Conservation (phyloP, 2,888 invertebrate species). For the Lasiommata megera region DNA sequence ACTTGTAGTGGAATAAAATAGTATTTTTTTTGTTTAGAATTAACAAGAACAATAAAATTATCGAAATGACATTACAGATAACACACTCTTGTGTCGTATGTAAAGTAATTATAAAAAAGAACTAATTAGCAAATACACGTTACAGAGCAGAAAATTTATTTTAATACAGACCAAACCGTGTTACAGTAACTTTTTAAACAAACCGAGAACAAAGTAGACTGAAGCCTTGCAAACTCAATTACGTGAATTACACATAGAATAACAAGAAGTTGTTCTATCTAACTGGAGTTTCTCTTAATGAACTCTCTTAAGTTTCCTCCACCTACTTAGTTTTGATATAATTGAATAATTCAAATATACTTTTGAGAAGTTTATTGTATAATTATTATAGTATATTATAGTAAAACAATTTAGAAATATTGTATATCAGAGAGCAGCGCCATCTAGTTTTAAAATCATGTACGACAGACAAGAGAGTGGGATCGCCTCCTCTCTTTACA, state of each 20-base stretch:
- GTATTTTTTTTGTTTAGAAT: no score
- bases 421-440: no score
- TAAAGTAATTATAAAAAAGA: not conserved
- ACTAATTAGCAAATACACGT: not conserved
- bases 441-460: no score
- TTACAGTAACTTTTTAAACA: slow-evolving; percentile 7
- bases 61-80: no score
- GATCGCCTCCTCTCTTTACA: no score
- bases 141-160: not conserved
- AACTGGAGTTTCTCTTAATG: not conserved
- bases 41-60: not conserved
- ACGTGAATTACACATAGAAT: not conserved
- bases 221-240: slow-evolving; percentile 2
- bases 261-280: not conserved
- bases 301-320: not conserved
- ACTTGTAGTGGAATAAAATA: no score
- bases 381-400: no score
- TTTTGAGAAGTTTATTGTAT: no score
- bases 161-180: not conserved
- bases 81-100: not conserved
- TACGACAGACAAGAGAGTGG: no score
- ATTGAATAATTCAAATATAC: no score
- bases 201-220: slow-evolving; percentile 7
- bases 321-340: no score
- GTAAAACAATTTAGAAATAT: no score